These are phyloP conservation scores for Pseudolaguvia tuberculata DNA, from an alignment of 2,113 vertebrate species.

Conservation along the genomic window DNA sequence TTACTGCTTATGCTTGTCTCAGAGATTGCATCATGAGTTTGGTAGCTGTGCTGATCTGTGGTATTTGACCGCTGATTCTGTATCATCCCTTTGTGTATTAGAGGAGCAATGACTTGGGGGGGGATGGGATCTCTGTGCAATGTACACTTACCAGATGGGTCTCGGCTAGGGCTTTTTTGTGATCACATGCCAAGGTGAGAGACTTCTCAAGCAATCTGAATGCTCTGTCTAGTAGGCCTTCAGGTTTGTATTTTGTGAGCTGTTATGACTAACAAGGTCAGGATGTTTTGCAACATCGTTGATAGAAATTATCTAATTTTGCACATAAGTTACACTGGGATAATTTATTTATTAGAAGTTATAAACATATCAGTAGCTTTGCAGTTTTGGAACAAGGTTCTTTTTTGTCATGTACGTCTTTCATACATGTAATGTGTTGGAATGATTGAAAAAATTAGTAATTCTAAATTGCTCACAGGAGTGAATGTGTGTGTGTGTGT, in stretches of 20 bases:
- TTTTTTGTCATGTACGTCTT: too few relatives aligned
- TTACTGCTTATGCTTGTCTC: conserved; percentile 8
- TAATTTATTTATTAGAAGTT: conserved; percentile 10
- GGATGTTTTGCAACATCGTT: background rate
- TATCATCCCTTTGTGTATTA: conserved; percentile 37
- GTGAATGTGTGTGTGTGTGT: too few relatives aligned
- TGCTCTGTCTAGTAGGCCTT: conserved; percentile 14
- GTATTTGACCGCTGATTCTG: conserved; percentile 39
- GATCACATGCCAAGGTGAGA: conserved; percentile 48
- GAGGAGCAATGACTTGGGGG: background rate
- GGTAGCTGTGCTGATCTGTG: conserved; percentile 27
- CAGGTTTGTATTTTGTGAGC: conserved; percentile 17
- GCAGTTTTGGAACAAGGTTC: background rate
- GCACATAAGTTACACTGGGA: background rate
- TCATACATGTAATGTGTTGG: too few relatives aligned
- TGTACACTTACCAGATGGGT: conserved; percentile 45
- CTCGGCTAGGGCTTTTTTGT: conserved; percentile 45
- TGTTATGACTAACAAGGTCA: background rate
- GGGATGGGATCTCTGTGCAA: conserved; percentile 28
- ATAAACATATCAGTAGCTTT: background rate
- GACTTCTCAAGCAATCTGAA: conserved; percentile 34
- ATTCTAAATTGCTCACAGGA: too few relatives aligned
- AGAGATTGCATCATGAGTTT: conserved; percentile 29
- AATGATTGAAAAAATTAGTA: too few relatives aligned
- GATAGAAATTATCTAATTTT: background rate